Percentiles rank a stretch among this genome's conserved stretches.
Evolutionary conservation across 1,140 invertebrate genomes (phyloP).

Genomic region (Coelopa frigida): DNA sequence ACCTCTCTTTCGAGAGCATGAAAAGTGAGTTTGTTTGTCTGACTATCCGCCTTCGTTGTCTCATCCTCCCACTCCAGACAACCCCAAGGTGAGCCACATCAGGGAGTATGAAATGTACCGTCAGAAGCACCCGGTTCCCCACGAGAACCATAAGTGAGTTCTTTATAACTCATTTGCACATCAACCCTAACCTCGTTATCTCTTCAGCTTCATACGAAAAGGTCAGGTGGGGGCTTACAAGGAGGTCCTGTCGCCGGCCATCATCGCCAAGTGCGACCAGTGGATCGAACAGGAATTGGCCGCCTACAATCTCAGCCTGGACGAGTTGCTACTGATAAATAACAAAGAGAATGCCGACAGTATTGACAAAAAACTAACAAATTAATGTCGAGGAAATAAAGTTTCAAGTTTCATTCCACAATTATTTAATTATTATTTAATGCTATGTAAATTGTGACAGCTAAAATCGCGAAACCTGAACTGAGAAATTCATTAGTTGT

Average conservation of each 20-base stretch:
- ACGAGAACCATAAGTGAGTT: slow-evolving; percentile 5
- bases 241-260: slow-evolving; percentile 17
- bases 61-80: background rate
- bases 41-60: background rate
- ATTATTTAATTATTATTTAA: too few species aligned
- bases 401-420: too few species aligned
- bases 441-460: too few species aligned
- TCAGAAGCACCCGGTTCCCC: background rate
- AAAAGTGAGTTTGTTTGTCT: slow-evolving; percentile 18
- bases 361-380: too few species aligned
- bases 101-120: slow-evolving; percentile 6
- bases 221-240: slow-evolving; percentile 27
- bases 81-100: background rate
- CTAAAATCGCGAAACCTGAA: too few species aligned
- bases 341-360: too few species aligned
- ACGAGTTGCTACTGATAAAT: slow-evolving; percentile 18
- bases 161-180: background rate
- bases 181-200: background rate
- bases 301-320: slow-evolving; percentile 13
- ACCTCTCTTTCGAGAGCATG: slow-evolving; percentile 35
- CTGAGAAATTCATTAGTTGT: too few species aligned
- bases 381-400: too few species aligned
- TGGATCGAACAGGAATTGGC: slow-evolving; percentile 8
- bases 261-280: slow-evolving; percentile 16
- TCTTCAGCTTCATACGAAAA: slow-evolving; percentile 21